phyloP scores from a whole-genome alignment of 2,888 invertebrate genomes.

The Cryptocephalus primarius region DNA sequence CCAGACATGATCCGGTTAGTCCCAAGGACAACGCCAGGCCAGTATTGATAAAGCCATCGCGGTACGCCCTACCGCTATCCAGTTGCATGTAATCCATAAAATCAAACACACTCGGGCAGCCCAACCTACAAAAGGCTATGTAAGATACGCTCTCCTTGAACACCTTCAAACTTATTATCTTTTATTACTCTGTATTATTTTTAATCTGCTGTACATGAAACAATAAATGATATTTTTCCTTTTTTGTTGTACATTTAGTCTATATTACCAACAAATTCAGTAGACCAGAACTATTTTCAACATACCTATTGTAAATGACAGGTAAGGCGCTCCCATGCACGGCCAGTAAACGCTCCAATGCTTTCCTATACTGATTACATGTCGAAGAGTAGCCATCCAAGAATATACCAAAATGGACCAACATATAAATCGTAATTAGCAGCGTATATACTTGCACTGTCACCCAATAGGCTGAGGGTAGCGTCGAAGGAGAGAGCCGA shows the following conservation, averaged over 20 bases:
- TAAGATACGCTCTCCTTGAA: too few species aligned
- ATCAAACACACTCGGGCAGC: conserved; percentile 66
- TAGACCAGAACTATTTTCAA: too few species aligned
- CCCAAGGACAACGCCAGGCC: conserved; percentile 56
- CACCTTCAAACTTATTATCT: too few species aligned
- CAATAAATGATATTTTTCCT: too few species aligned
- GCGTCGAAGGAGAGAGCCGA: conserved; percentile 20
- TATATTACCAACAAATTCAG: too few species aligned
- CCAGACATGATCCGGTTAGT: conserved; percentile 43
- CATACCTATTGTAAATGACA: conserved; percentile 47
- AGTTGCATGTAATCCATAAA: conserved; percentile 77
- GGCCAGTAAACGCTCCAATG: conserved; percentile 48
- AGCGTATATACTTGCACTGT: conserved; percentile 50
- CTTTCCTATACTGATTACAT: conserved; percentile 63
- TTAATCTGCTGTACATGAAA: too few species aligned
- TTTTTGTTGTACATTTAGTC: too few species aligned
- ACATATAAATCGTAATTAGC: conserved; percentile 52
- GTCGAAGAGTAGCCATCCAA: conserved; percentile 64
- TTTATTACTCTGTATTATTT: too few species aligned
- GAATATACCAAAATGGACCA: conserved; percentile 57
- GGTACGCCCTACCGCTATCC: conserved; percentile 49
- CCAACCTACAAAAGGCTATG: conserved; percentile 34
- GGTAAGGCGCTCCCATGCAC: conserved; percentile 48
- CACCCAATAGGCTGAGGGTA: conserved; percentile 57
- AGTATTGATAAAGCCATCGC: conserved; percentile 61